phyloP scores from a whole-genome alignment of 2,888 invertebrate genomes.

The Byasa hedistus region DNA sequence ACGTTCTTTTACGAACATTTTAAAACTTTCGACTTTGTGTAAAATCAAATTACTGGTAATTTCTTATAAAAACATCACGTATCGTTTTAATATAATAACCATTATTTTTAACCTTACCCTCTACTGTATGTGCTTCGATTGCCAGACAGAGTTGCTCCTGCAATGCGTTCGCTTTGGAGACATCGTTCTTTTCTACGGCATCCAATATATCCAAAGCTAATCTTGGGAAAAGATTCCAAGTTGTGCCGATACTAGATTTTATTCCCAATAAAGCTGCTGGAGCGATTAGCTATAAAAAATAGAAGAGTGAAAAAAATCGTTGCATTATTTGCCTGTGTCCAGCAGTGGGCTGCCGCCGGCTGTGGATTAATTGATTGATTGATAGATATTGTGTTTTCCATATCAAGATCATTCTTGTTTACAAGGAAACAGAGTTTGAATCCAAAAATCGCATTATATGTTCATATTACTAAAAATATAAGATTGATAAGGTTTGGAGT shows the following conservation, averaged over 20 bases:
- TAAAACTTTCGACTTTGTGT: too few relatives aligned
- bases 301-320: background rate
- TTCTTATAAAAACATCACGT: background rate
- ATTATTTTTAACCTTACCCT: conserved; percentile 63
- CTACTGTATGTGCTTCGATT: conserved; percentile 71
- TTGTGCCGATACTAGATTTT: conserved; percentile 85
- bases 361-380: too few relatives aligned
- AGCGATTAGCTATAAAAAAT: conserved; percentile 80
- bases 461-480: too few relatives aligned
- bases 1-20: too few relatives aligned
- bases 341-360: too few relatives aligned
- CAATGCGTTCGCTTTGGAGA: conserved; percentile 65
- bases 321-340: too few relatives aligned
- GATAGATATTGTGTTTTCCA: too few relatives aligned
- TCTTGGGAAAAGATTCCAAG: conserved; percentile 83
- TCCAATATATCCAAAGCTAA: conserved; percentile 78
- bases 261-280: conserved; percentile 85
- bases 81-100: background rate
- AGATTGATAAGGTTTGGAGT: too few relatives aligned
- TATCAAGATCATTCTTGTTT: too few relatives aligned
- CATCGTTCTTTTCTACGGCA: conserved; percentile 69
- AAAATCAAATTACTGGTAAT: too few relatives aligned
- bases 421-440: too few relatives aligned
- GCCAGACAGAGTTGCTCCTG: conserved; percentile 79
- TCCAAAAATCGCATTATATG: too few relatives aligned